Evolutionary conservation across 1,140 invertebrate species (phyloP), one percentile per base, ranked within the genome.

Genomic region (Achatina immaculata): DNA sequence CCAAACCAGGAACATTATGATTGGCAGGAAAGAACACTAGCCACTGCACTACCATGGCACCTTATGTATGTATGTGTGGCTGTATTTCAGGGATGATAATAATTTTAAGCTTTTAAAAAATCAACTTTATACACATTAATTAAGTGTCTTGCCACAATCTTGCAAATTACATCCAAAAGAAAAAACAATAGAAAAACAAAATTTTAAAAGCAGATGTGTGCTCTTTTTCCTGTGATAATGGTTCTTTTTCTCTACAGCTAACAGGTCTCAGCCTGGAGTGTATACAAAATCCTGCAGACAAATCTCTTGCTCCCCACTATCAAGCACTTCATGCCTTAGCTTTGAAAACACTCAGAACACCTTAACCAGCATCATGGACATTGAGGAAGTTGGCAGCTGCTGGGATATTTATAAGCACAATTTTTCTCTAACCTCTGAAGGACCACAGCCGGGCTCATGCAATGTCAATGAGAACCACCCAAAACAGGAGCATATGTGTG

Each of bases 261-360:
- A 34, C 58, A 62, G 58, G 31, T 28, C n/a, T 31, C n/a, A 31
- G 7, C n/a, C 58, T 31, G 58, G 28, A 62, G n/a, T 31, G 6
- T 31, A 28, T 16, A n/a, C 58, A 31, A 62, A 62, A 31, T 62
- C 58, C 2, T 62, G 58, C 21, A 28, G 28, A 31, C 58, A 62
- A 28, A 34, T 28, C 4, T 62, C 58, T 31, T n/a, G n/a, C 16
- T 62, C 58, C 1, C 31, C 58, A 2, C 28, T 62, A 28, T 62
- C 58, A 62, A 62, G 31, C 16, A 62, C 58, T 31, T 62, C 58
- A 2, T 62, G 58, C 58, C 28, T 62, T n/a, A 62, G 58, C 58
- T 62, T 62, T 31, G 58, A 62, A 16, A 62, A 62, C 28, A 62
- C 58, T 31, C 58, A 62, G 58, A 62, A 62, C 58, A 62, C 58